These are phyloP conservation scores for Drosophila rellima DNA, from an alignment of 2,888 invertebrate species.

Conservation along the genomic window DNA sequence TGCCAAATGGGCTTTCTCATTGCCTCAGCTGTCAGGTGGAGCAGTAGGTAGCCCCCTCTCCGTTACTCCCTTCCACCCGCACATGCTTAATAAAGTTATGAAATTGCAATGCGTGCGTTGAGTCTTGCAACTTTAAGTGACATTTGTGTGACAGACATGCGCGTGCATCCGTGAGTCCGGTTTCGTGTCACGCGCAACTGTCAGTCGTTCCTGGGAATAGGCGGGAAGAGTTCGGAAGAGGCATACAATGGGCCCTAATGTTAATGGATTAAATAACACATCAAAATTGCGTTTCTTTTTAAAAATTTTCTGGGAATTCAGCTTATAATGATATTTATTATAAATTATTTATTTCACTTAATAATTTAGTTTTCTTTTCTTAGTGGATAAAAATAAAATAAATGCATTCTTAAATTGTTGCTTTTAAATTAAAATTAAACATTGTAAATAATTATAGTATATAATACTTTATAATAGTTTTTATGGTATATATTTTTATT, in stretches of 20 bases:
- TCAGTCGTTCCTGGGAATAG: conserved; percentile 6
- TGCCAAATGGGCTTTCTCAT: conserved; percentile 31
- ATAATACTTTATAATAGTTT: too few relatives aligned
- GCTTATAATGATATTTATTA: background rate
- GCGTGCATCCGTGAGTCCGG: conserved; percentile 76
- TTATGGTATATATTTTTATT: too few relatives aligned
- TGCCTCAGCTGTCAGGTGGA: conserved; percentile 43
- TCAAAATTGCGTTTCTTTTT: background rate
- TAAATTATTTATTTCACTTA: background rate
- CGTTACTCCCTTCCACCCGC: conserved; percentile 5
- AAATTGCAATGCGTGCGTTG: conserved; percentile 76
- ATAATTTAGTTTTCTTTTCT: too few relatives aligned
- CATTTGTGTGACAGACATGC: conserved; percentile 78
- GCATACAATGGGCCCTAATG: conserved; percentile 27
- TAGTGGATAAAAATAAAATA: too few relatives aligned
- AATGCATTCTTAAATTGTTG: too few relatives aligned
- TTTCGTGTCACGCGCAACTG: conserved; percentile 58
- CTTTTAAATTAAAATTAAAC: too few relatives aligned
- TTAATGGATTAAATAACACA: background rate
- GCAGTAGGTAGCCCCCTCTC: conserved; percentile 2
- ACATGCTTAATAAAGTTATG: conserved; percentile 72
- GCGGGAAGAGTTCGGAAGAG: background rate
- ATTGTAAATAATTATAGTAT: too few relatives aligned
- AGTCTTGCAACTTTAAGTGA: conserved; percentile 75
- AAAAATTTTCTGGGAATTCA: background rate